phyloP scores from a whole-genome alignment of 1,140 invertebrate genomes.

The Psix sp. region DNA sequence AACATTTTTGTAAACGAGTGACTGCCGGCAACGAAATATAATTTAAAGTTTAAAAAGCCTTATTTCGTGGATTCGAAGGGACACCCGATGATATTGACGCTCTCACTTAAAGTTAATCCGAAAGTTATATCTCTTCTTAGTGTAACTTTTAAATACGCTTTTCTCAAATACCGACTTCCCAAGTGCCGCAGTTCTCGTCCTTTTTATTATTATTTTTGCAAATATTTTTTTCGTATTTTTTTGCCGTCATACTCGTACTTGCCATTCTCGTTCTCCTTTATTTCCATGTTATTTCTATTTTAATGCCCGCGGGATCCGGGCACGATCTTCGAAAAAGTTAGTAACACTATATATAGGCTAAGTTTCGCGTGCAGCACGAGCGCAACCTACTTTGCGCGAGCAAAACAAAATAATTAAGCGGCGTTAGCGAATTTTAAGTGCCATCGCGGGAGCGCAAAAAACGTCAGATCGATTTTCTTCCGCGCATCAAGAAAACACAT shows the following conservation, averaged over 20 bases:
- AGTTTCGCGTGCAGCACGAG: slow-evolving; percentile 56
- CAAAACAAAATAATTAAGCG: slow-evolving; percentile 61
- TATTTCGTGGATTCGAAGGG: slow-evolving; percentile 41
- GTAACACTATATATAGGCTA: slow-evolving; percentile 19
- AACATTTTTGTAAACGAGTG: slow-evolving; percentile 50
- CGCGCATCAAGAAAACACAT: slow-evolving; percentile 28
- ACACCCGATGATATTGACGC: slow-evolving; percentile 31
- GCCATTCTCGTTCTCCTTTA: slow-evolving; percentile 14
- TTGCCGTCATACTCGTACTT: slow-evolving; percentile 10
- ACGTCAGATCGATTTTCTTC: slow-evolving; percentile 33
- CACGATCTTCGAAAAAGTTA: slow-evolving; percentile 30
- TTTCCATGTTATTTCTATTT: slow-evolving; percentile 14
- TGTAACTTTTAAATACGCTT: slow-evolving; percentile 64
- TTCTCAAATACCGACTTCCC: slow-evolving; percentile 56
- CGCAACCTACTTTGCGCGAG: slow-evolving; percentile 45
- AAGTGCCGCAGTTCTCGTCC: slow-evolving; percentile 18
- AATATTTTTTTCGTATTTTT: slow-evolving; percentile 14
- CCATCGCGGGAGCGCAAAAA: slow-evolving; percentile 47
- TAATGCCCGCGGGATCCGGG: slow-evolving; percentile 28
- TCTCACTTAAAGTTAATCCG: slow-evolving; percentile 60
- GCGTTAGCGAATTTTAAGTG: slow-evolving; percentile 55
- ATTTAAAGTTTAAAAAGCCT: slow-evolving; percentile 49
- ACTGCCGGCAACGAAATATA: slow-evolving; percentile 41
- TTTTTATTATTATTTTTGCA: neutral
- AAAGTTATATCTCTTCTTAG: slow-evolving; percentile 59